Evolutionary conservation across 1,140 invertebrate species (phyloP), one percentile per base, ranked within the genome.

Genomic region (Dufourea novaeangliae): DNA sequence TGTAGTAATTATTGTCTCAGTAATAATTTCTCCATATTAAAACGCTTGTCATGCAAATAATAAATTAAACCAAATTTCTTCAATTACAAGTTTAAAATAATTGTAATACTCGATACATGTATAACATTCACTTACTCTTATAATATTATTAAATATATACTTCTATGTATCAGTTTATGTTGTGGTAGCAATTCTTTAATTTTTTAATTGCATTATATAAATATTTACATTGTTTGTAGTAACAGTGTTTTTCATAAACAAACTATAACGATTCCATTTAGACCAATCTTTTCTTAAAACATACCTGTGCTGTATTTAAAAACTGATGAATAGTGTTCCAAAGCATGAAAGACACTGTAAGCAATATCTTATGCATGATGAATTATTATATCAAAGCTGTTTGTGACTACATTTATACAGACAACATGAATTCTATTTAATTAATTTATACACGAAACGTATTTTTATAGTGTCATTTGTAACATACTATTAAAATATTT

Each of bases 391-490:
- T 34, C 27, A 66, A 74, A 44, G 14, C 39, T 67, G 32, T 66
- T 39, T 52, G 12, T 25, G 6, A 56, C 66, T 27, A 66, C 66
- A 41, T 44, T 41, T 34, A n/a, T 54, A 41, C 50, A 69, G 2
- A 52, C 44, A 37, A 59, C 17, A 52, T 56, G 72, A 70, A 44
- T 39, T 78, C 34, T 46, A 27, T 25, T 64, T 61, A 67, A 61
- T 77, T 77, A 71, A 76, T 69, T 80, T 54, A 27, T 50, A 67
- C 56, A 70, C 56, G 22, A 54, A 66, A 56, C n/a, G 20, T 68
- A 59, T 46, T 67, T 34, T 41, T 82, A 68, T 63, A 32, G n/a
- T 32, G 46, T 78, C 34, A 73, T 63, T 34, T 46, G 25, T 68
- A 56, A 22, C 44, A 44, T 79, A 54, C 64, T 66, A 29, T 74